Percentiles rank a stretch among this genome's conserved stretches.
phyloP scores from a whole-genome alignment of 2,888 invertebrate species.

The Tolmerus cingulatus region DNA sequence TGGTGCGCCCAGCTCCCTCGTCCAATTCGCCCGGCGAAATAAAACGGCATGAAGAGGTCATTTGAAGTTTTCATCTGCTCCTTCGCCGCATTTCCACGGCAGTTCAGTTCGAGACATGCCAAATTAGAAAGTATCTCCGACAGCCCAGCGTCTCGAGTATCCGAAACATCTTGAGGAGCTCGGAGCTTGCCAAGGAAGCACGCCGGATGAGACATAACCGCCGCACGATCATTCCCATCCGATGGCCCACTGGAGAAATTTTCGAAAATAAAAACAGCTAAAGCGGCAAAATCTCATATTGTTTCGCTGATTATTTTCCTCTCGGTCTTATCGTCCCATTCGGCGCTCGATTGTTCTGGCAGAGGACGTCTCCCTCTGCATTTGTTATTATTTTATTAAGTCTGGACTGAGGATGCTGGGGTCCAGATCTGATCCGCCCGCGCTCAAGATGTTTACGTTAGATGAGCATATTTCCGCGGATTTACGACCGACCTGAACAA shows the following conservation, averaged over 20 bases:
- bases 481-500: neutral
- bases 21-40: slow-evolving; percentile 13
- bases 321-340: slow-evolving; percentile 5
- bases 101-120: slow-evolving; percentile 29
- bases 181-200: neutral
- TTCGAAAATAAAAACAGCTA: neutral
- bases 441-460: neutral
- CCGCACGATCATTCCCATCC: slow-evolving; percentile 20
- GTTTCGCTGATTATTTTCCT: slow-evolving; percentile 27
- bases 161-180: neutral
- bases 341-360: neutral
- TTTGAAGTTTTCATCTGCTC: slow-evolving; percentile 37
- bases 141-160: neutral
- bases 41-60: slow-evolving; percentile 34
- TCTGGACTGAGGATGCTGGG: neutral
- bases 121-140: slow-evolving; percentile 24
- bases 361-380: neutral
- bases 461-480: neutral
- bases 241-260: slow-evolving; percentile 33
- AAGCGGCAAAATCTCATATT: slow-evolving; percentile 4
- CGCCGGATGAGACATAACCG: neutral
- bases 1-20: neutral
- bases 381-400: neutral
- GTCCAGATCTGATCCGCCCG: neutral
- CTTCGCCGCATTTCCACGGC: neutral